Evolutionary conservation across 2,888 invertebrate species (phyloP).

Genomic region (Drosophila kanekoi): DNA sequence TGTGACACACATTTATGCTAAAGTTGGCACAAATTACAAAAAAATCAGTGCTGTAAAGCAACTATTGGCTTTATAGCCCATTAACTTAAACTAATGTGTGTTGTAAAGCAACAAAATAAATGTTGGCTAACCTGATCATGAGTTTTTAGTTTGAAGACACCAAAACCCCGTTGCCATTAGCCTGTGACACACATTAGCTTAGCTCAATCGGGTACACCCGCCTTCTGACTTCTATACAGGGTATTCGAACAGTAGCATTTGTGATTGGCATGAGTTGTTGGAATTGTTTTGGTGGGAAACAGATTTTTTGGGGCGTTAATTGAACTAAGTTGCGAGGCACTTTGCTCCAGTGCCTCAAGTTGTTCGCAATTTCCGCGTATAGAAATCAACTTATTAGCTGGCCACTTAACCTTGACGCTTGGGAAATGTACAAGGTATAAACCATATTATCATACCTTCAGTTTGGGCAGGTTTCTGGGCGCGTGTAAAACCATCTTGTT

Average conservation of each 20-base stretch:
- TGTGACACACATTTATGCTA: neutral
- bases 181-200: neutral
- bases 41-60: neutral
- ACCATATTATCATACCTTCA: neutral
- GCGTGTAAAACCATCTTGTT: slow-evolving; percentile 57
- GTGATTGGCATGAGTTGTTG: slow-evolving; percentile 44
- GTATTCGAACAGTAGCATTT: slow-evolving; percentile 50
- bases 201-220: neutral
- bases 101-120: neutral
- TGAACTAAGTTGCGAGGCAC: slow-evolving; percentile 50
- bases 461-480: slow-evolving; percentile 16
- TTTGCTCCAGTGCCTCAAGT: slow-evolving; percentile 38
- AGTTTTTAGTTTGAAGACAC: neutral
- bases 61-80: neutral
- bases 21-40: too few relatives aligned
- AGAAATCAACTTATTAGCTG: slow-evolving; percentile 60
- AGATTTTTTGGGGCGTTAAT: slow-evolving; percentile 67
- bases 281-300: slow-evolving; percentile 64
- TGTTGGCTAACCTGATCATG: too few relatives aligned
- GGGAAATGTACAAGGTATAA: slow-evolving; percentile 54
- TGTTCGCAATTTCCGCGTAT: slow-evolving; percentile 64
- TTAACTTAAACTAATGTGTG: too few relatives aligned
- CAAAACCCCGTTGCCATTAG: neutral
- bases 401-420: slow-evolving; percentile 59
- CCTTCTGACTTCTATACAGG: slow-evolving; percentile 1